Conservation (phyloP, 2,888 invertebrate genomes). For the Camptogramma bilineatum region DNA sequence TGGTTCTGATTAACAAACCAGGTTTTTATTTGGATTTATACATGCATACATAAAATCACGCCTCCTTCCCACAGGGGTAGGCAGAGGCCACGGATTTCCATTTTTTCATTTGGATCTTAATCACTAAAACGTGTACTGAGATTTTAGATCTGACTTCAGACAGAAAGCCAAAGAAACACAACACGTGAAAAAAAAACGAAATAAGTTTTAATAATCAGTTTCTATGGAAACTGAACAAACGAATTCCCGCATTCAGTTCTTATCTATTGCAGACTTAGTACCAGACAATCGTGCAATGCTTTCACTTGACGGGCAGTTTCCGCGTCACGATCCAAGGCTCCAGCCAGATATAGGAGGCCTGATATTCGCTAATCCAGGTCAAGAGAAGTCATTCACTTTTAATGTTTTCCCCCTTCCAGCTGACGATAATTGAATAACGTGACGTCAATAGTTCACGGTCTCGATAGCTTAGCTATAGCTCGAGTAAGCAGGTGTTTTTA, state of each 20-base stretch:
- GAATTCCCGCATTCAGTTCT: constrained; percentile 14
- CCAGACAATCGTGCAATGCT: constrained; percentile 77
- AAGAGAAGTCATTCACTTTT: constrained; percentile 79
- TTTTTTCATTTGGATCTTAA: too few species aligned
- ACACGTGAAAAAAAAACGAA: neutral
- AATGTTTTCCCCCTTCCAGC: constrained; percentile 64
- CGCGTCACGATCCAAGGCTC: constrained; percentile 82
- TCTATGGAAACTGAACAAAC: constrained; percentile 12
- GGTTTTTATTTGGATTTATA: too few species aligned
- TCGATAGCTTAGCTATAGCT: constrained; percentile 55
- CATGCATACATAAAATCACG: too few species aligned
- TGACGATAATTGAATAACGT: constrained; percentile 70
- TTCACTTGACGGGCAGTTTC: constrained; percentile 77
- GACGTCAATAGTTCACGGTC: constrained; percentile 68
- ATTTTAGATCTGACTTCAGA: neutral
- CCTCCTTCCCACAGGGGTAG: too few species aligned
- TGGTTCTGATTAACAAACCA: too few species aligned
- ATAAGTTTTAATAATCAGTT: neutral
- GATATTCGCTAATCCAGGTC: constrained; percentile 78
- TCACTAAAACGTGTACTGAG: neutral
- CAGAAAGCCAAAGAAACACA: neutral
- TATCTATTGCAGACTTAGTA: constrained; percentile 49
- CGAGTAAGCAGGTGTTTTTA: constrained; percentile 40
- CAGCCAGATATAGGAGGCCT: constrained; percentile 67
- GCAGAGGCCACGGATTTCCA: too few species aligned